These are phyloP conservation scores for Cercopithecus hamlyni DNA, from an alignment of 2,797 vertebrate genomes.

Conservation along the genomic window DNA sequence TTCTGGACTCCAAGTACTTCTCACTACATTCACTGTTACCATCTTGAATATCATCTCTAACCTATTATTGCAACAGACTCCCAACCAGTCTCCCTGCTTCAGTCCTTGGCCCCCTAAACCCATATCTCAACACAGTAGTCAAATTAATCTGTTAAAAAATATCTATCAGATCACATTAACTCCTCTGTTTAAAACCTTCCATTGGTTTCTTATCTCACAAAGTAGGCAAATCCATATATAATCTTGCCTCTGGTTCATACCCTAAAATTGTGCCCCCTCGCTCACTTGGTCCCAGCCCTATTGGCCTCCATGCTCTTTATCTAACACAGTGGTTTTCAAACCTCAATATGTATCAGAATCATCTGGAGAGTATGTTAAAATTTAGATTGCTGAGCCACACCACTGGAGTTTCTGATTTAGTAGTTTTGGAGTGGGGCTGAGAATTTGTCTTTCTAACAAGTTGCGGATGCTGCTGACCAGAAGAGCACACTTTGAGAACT, in stretches of 20 bases:
- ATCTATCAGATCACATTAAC: not conserved
- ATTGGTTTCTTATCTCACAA: not conserved
- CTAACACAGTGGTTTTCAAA: not conserved
- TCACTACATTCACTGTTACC: not conserved
- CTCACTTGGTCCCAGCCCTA: not conserved
- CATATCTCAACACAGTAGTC: not conserved
- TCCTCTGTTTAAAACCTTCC: not conserved
- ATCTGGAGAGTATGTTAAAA: not conserved
- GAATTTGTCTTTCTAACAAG: not conserved
- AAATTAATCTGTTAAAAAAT: not conserved
- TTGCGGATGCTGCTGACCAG: not conserved
- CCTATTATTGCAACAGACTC: not conserved
- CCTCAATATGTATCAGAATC: not conserved
- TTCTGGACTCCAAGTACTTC: not conserved
- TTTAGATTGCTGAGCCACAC: not conserved
- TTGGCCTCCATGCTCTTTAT: not conserved
- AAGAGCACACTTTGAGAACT: not conserved
- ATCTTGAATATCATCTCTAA: not conserved
- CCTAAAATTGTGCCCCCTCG: not conserved
- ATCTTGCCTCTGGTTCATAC: not conserved
- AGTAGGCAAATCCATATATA: not conserved
- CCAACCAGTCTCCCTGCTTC: not conserved
- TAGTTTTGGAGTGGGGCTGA: not conserved
- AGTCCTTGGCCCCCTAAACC: not conserved
- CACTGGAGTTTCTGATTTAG: not conserved